These are phyloP conservation scores for Phenacoccus solenopsis DNA, from an alignment of 1,140 invertebrate species.

Conservation along the genomic window DNA sequence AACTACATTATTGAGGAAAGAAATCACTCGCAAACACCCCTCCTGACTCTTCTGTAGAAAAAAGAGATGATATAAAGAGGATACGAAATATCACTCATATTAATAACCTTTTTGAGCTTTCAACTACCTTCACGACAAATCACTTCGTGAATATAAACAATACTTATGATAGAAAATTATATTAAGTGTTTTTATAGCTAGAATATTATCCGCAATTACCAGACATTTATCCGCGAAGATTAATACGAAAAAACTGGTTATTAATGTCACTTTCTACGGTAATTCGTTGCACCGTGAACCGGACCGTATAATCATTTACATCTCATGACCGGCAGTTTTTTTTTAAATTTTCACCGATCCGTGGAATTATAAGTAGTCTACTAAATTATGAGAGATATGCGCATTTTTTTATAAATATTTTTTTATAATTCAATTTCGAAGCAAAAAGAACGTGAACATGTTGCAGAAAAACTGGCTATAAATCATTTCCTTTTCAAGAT, in stretches of 20 bases:
- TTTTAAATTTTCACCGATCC: not conserved
- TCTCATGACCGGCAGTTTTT: not conserved
- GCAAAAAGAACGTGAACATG: no score
- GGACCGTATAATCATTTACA: conserved; percentile 1
- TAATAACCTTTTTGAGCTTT: no score
- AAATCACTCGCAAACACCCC: no score
- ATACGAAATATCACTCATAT: no score
- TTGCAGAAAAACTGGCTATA: no score
- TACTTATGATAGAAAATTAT: no score
- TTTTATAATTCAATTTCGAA: not conserved
- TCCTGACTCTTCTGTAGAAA: no score
- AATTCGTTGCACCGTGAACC: not conserved
- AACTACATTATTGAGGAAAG: no score
- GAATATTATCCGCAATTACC: not conserved
- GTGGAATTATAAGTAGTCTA: not conserved
- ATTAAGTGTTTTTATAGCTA: not conserved
- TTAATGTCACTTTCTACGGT: not conserved
- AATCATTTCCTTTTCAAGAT: no score
- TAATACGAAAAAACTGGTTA: not conserved
- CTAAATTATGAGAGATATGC: not conserved
- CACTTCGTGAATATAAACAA: no score
- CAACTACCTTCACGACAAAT: no score
- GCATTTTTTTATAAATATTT: not conserved
- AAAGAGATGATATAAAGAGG: no score
- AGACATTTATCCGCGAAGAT: not conserved